Base-by-base conservation (phyloP, 2,797 vertebrate genomes). In the Thamnophis elegans region DNA sequence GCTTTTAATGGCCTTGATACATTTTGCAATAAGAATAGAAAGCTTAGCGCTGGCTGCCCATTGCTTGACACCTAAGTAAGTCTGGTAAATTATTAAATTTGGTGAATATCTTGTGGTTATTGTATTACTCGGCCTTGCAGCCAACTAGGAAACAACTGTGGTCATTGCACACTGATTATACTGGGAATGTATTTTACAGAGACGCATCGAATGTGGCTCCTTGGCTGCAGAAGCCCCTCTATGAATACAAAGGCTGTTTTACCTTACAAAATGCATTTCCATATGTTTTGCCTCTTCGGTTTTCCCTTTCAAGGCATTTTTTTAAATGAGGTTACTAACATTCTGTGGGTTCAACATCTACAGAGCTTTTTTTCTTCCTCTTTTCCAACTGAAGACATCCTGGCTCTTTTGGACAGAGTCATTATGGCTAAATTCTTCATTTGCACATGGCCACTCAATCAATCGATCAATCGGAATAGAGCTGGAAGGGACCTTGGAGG, bases 61-160 rank as follows among this genome's bases (percentile, higher is more conserved):
- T 60, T 95, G 89, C 91, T 94, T 95, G 95, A 54, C 94, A 90
- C 96, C 90, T 92, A 96, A 96, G 90, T 73, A 97, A 96, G 92
- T 96, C 95, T 94, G 92, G 42, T 96, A 94, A 97, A 96, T 96
- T 96, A 96, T 95, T 97, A 94, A 96, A 95, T 96, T 97, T 96
- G 92, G 91, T 96, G 93, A 94, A 86, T 93, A 95, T 95, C 96
- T 95, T 95, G 94, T 97, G 94, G 96, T 96, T 96, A 96, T 95
- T 97, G 95, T 95, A 93, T 97, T 97, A 95, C 95, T 97, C 97
- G 96, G 95, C 32, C 28, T 97, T 97, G 91, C 96, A 96, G 89
- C 96, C 96, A 98, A 97, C 96, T 97, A 97, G 96, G 97, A 97
- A 97, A 97, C 96, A 88, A 96, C 96, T 96, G 90, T 96, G 92